Conservation (phyloP, 2,113 vertebrate genomes). For the Heterotilapia buettikoferi region DNA sequence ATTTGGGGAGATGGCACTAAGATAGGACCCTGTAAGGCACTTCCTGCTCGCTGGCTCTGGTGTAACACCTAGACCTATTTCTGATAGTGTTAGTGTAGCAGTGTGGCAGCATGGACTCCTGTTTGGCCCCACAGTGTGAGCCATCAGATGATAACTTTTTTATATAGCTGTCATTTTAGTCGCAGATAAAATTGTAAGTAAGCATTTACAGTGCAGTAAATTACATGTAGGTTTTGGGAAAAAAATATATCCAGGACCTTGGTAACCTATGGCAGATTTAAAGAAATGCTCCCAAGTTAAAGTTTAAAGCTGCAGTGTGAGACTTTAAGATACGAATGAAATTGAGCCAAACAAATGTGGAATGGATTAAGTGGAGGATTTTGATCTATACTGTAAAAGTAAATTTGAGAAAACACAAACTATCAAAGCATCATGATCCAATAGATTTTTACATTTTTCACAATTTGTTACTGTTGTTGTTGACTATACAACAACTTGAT, state of each 20-base stretch:
- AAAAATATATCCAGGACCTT: background rate
- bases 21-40: background rate
- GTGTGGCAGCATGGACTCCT: background rate
- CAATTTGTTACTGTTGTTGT: background rate
- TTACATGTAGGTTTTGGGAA: background rate
- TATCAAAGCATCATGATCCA: background rate
- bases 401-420: background rate
- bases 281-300: background rate
- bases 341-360: background rate
- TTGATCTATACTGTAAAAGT: background rate
- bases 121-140: background rate
- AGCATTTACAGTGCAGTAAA: background rate
- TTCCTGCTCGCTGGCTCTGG: background rate
- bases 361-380: background rate
- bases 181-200: background rate
- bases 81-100: background rate
- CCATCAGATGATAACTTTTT: background rate
- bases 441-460: background rate
- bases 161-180: background rate
- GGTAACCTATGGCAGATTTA: background rate
- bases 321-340: background rate
- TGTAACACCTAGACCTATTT: background rate
- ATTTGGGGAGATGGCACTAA: conserved; percentile 11
- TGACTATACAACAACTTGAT: background rate
- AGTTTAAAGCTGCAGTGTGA: background rate